These are phyloP conservation scores for Ahaetulla prasina DNA, from an alignment of 2,113 vertebrate species.

Conservation along the genomic window DNA sequence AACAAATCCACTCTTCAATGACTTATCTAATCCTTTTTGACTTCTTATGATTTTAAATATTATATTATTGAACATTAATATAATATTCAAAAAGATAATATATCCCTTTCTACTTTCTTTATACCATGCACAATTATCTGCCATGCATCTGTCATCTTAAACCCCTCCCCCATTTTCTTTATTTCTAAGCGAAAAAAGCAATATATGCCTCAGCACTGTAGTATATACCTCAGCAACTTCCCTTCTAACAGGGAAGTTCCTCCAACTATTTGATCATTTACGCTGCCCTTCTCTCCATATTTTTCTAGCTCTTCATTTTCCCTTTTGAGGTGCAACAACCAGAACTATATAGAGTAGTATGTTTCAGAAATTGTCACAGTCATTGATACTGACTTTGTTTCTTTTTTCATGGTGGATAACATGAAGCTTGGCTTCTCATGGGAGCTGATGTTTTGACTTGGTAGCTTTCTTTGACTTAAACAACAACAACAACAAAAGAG, in stretches of 20 bases:
- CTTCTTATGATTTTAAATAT: background rate
- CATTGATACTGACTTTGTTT: background rate
- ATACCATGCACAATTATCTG: background rate
- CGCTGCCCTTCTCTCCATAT: background rate
- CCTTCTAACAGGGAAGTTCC: background rate
- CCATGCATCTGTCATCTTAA: background rate
- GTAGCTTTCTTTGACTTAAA: background rate
- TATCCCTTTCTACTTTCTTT: background rate
- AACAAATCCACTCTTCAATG: background rate
- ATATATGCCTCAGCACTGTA: no score
- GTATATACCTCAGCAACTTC: no score
- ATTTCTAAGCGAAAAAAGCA: background rate
- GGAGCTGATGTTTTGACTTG: background rate
- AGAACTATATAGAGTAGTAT: background rate
- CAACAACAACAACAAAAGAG: no score
- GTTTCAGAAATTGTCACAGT: background rate
- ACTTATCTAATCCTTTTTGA: background rate
- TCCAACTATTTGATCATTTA: background rate
- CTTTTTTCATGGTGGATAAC: background rate
- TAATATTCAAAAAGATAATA: background rate
- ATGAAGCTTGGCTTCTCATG: background rate
- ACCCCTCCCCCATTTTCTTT: background rate
- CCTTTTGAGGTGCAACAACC: background rate
- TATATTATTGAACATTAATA: background rate
- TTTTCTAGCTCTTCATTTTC: background rate